Evolutionary conservation across 2,113 vertebrate species (phyloP).

Genomic region (Caranx ignobilis): DNA sequence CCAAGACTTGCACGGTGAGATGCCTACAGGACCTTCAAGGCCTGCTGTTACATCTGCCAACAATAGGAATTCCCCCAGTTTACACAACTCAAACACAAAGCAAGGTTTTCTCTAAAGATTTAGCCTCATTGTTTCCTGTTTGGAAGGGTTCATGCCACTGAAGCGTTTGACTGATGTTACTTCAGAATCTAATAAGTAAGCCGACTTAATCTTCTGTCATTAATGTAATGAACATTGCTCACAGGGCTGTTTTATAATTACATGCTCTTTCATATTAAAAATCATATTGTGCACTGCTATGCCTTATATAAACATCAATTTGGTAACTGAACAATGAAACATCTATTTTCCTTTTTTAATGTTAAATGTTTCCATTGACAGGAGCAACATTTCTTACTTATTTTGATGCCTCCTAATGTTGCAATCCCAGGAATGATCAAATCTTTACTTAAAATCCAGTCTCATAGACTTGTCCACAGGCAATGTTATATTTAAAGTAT

Average conservation of each 20-base stretch:
- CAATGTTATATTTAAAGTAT: neutral
- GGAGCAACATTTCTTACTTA: neutral
- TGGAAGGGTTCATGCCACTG: constrained; percentile 42
- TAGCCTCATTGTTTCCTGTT: constrained; percentile 62
- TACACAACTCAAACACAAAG: constrained; percentile 73
- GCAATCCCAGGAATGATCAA: neutral
- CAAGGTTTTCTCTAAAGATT: constrained; percentile 68
- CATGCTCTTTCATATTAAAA: constrained; percentile 35
- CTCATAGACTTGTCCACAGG: neutral
- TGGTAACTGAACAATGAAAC: neutral
- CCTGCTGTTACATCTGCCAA: constrained; percentile 82
- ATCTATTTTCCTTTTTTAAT: neutral
- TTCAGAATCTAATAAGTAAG: constrained; percentile 45
- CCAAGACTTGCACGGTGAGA: constrained; percentile 76
- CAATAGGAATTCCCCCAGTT: constrained; percentile 87
- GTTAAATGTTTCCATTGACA: neutral
- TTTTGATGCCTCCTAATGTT: neutral
- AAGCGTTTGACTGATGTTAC: constrained; percentile 58
- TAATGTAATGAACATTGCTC: constrained; percentile 59
- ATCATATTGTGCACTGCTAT: constrained; percentile 15
- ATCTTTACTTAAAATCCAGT: no score
- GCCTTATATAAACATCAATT: constrained; percentile 8
- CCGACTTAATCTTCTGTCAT: constrained; percentile 60
- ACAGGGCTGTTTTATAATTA: constrained; percentile 48
- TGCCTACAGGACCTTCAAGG: constrained; percentile 80